These are phyloP conservation scores for Panthera leo DNA, from an alignment of 2,113 vertebrate genomes.

Conservation along the genomic window DNA sequence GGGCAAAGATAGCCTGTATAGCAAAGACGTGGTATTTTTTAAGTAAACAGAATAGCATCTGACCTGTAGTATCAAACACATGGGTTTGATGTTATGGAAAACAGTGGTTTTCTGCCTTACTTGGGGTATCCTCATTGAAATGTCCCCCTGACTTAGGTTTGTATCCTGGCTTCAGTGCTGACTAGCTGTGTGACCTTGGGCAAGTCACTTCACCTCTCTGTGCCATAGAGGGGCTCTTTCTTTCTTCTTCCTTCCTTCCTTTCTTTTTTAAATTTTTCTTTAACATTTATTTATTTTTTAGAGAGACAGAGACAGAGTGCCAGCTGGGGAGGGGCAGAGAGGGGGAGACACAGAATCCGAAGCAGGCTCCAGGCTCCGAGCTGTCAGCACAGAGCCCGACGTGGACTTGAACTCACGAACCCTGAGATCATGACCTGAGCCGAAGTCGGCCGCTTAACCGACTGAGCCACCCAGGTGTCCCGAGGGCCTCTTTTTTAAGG, in stretches of 20 bases:
- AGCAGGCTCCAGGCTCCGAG: too few species aligned
- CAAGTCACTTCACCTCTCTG: neutral
- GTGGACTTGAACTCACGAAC: rapidly evolving
- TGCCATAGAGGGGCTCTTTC: neutral
- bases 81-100: neutral
- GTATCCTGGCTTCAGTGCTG: neutral
- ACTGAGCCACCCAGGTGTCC: too few species aligned
- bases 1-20: too few species aligned
- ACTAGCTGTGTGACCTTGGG: neutral
- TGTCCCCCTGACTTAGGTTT: neutral
- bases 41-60: neutral
- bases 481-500: neutral
- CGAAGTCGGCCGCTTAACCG: too few species aligned
- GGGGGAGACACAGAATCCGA: too few species aligned
- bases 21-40: neutral
- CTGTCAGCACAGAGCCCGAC: too few species aligned
- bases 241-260: neutral
- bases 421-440: too few species aligned
- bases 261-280: too few species aligned
- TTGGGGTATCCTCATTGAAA: neutral
- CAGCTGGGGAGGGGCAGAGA: too few species aligned
- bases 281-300: too few species aligned
- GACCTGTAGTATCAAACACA: neutral
- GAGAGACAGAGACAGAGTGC: too few species aligned
- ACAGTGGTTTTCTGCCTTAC: neutral